phyloP scores from a whole-genome alignment of 2,113 vertebrate species.

The Merops nubicus region DNA sequence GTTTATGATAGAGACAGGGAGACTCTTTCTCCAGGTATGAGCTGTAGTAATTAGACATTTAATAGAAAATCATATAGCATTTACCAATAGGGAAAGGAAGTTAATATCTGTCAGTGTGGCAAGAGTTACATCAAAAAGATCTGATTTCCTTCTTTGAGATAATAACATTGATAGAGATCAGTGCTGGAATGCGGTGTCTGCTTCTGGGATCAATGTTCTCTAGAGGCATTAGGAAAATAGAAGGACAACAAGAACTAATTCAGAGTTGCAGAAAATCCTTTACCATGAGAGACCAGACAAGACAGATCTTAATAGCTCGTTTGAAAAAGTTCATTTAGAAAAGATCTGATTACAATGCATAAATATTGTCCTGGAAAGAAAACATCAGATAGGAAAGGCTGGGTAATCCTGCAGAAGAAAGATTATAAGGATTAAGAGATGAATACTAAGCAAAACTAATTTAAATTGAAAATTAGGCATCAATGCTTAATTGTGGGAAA shows the following conservation, averaged over 20 bases:
- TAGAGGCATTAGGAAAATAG: not conserved
- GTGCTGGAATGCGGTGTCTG: not conserved
- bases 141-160: not conserved
- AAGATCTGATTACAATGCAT: not conserved
- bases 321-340: conserved; percentile 16
- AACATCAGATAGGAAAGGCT: not conserved
- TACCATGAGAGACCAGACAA: not conserved
- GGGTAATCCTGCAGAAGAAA: not conserved
- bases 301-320: not conserved
- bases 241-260: not conserved
- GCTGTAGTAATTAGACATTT: not conserved
- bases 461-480: not conserved
- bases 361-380: not conserved
- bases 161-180: not conserved
- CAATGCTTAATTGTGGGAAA: not conserved
- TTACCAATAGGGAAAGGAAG: not conserved
- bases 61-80: not conserved
- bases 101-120: not conserved
- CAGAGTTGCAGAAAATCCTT: not conserved
- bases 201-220: not conserved
- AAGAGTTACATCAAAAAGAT: not conserved
- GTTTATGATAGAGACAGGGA: not conserved
- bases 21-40: not conserved
- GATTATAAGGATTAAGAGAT: not conserved
- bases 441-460: not conserved